Evolutionary conservation across 1,140 invertebrate species (phyloP), one percentile per base, ranked within the genome.

Genomic region (Ruditapes philippinarum): DNA sequence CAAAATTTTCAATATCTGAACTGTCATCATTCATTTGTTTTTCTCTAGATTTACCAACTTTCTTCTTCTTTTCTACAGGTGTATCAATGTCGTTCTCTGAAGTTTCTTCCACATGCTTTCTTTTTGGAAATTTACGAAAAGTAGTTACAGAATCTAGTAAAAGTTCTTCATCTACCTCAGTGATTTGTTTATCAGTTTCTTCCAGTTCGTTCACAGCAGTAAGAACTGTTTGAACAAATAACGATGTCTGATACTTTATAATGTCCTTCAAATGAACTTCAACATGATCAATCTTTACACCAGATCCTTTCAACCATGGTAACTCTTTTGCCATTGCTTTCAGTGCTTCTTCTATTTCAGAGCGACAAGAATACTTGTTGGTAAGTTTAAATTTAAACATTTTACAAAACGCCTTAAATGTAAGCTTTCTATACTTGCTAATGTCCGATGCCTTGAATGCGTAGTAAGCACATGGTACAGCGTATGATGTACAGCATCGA

Each of bases 261-360:
- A 76, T 54, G 49, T 76, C 73, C 17, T 45, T 76, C 11, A 76
- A 9, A 19, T 76, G 38, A 7, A 54, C 19, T 54, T 76, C 73
- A 4, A 76, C 73, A 28, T 49, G 22, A 51, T 49, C 28, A 49
- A 28, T 1, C 4, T 76, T 42, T 1, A 31, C 73, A 45, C n/a
- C 73, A 33, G 40, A 49, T 11, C 25, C 73, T 11, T 54, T 45
- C 3, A 76, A 9, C 73, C 73, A 76, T 33, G 73, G 73, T n/a
- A 76, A 33, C 51, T 76, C 73, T n/a, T 76, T 45, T 28, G 49
- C 73, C 40, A 76, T 45, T 4, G 73, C 25, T 54, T 49, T 76
- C 12, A 76, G 73, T 40, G 73, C n/a, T 7, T 76, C 51, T 31
- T 76, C 40, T 19, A 76, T 33, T 54, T 76, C 40, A 2, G 25